Evolutionary conservation across 2,113 vertebrate genomes (phyloP), one percentile per base, ranked within the genome.

Genomic region (Lepus timidus): DNA sequence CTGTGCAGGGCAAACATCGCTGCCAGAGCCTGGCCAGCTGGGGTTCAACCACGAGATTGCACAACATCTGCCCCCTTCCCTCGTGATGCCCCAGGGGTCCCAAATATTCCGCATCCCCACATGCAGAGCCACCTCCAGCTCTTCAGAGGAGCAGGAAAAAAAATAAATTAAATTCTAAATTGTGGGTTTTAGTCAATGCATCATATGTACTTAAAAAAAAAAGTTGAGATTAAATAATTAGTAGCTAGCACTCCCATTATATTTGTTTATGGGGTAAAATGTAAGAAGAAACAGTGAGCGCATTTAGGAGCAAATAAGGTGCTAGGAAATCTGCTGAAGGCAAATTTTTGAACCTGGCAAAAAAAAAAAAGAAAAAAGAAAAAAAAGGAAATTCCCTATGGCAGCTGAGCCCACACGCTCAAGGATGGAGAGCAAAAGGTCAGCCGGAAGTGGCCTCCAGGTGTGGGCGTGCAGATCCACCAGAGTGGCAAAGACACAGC

Each of bases 231-330:
- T 97, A 97, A 98, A 97, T 80, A 95, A 97, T 97, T 97, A 98
- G 55, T 97, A 97, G 96, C 96, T 97, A 71, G 7, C 95, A 95
- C 91, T 97, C 95, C 55, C 64, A 3, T 68, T 95, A 96, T 97
- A 97, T 97, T 98, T 96, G 97, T 98, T 98, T 98, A 98, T 82
- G 96, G 97, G 97, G 97, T 96, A 98, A 98, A 98, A 93, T 96
- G 97, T 98, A 98, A 98, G 97, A 98, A 98, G 98, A 97, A 98
- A 96, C 95, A 97, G 96, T n/a, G 68, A 91, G 95, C 88, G 89
- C 97, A 97, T 98, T 98, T 98, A 98, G 98, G 97, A 98, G 98
- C 97, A 97, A 98, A 96, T 31, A 98, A 97, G 89, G 95, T 27
- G 64, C 3, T 82, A 94, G 81, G 92, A 97, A 89, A 90, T 95